Evolutionary conservation across 2,888 invertebrate genomes (phyloP), one percentile per base, ranked within the genome.

Genomic region (Drosophila mimetica): DNA sequence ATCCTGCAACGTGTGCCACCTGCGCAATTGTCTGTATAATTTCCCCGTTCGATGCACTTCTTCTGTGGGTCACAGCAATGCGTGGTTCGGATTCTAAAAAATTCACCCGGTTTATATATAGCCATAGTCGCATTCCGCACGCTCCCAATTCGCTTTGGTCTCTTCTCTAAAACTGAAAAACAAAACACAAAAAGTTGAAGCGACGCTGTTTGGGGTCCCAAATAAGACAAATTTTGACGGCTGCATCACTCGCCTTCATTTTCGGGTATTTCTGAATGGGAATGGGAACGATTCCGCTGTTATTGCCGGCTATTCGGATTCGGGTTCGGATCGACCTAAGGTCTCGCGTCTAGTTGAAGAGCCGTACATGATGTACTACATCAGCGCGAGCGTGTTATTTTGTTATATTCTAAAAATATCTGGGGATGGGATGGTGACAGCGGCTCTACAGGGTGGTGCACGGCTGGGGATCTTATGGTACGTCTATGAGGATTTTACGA

Each of bases 11-110:
- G 74, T 76, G 82, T 52, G 65, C 88, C 84, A 84, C 88, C 88
- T 84, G 82, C 85, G 67, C 85, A 71, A 83, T 75, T 75, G 76
- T 59, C 57, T 76, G 86, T 71, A 84, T 76, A 78, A 88, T 84
- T 88, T 22, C 30, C 46, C 63, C 44, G 58, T 59, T 76, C 54
- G 82, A 74, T 60, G 48, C 52, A 58, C 16, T 65, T 36, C 52
- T 14, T 44, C 39, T 64, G 50, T 42, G 46, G 39, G 73, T 52
- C 46, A 42, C 54, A 28, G 46, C 74, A 48, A 18, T 71, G 80
- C 77, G 73, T 73, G 50, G 52, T 75, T 54, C 72, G 13, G 42
- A 14, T 41, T 41, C 41, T 41, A 30, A 11, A 30, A 30, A 9
- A 14, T 16, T 16, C 37, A 25, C 44, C 44, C 44, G 44, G 44